Percentiles rank a stretch among this genome's conserved stretches.
phyloP scores from a whole-genome alignment of 2,113 vertebrate species.

The Fulica atra region DNA sequence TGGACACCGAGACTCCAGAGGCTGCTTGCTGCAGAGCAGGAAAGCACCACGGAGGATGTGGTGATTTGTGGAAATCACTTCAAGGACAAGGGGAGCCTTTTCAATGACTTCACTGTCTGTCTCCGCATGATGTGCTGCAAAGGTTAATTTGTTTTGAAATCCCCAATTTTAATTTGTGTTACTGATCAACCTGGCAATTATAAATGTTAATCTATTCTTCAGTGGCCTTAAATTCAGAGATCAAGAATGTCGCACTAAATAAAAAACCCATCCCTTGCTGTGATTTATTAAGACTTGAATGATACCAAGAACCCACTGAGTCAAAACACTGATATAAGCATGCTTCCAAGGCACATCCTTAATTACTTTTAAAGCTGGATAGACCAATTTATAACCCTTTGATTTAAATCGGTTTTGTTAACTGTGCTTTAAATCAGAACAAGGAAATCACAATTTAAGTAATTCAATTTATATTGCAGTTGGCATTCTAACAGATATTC shows the following conservation, averaged over 20 bases:
- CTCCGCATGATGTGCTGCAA: not conserved
- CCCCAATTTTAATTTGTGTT: not conserved
- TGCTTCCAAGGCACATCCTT: not conserved
- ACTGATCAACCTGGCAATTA: constrained; percentile 28
- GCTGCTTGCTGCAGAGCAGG: not conserved
- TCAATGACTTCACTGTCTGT: not conserved
- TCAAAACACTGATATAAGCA: not conserved
- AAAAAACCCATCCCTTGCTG: constrained; percentile 4
- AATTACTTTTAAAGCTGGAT: constrained; percentile 7
- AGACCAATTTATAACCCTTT: not conserved
- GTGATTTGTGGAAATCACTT: not conserved
- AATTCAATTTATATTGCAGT: not conserved
- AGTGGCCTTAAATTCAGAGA: constrained; percentile 22
- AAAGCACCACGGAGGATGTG: not conserved
- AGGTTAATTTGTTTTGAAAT: constrained; percentile 40
- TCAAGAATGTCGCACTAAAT: not conserved
- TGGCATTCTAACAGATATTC: not conserved
- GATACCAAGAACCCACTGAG: not conserved
- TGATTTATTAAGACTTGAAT: constrained; percentile 20
- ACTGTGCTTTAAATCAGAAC: constrained; percentile 13
- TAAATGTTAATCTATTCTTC: constrained; percentile 50
- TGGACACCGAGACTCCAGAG: not conserved
- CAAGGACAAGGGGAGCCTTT: not conserved
- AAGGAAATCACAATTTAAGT: not conserved
- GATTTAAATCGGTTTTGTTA: constrained; percentile 13